Evolutionary conservation across 2,888 invertebrate genomes (phyloP), one percentile per base, ranked within the genome.

Genomic region (Cremastinae sp.): DNA sequence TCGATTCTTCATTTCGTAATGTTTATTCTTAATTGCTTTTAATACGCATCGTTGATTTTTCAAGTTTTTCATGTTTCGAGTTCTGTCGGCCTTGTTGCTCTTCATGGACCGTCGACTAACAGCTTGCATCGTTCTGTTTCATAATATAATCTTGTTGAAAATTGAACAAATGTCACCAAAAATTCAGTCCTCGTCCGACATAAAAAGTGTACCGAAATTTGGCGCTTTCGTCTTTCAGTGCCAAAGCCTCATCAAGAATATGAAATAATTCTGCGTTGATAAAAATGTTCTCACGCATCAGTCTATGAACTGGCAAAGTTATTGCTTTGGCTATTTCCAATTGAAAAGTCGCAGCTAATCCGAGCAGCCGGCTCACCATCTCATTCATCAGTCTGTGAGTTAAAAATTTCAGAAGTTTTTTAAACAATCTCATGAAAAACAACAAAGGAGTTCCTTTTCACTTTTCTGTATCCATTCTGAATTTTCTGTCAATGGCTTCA

Each of bases 211-310:
- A 85, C 85, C 75, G 71, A 9, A 35, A 64, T 51, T 58, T 14
- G 3, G 22, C 62, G 35, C 56, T 65, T n/a, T 53, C 18, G 39
- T 79, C 64, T 28, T 78, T 79, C 56, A 66, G 75, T 0, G 16
- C 28, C 51, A 79, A 37, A 51, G 66, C 41, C 8, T 78, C 77
- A 20, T 81, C 49, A 0, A 59, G 55, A 14, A 82, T 79, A 56
- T 71, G 55, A 12, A 47, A 64, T 9, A 84, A 71, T 79, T 87
- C 84, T 65, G 81, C 82, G 49, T 81, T 81, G 5, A 89, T 75
- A 39, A 81, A 78, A 61, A 87, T 80, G 81, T 87, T 89, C 71
- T 88, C 86, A 5, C 82, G 79, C 62, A 87, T 79, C 35, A 89
- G 74, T 79, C 83, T 81, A 35, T 83, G 82, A 55, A 84, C 79